Percentiles rank a stretch among this genome's conserved stretches.
Conservation (phyloP, 2,797 vertebrate genomes). For the Gymnodraco acuticeps region DNA sequence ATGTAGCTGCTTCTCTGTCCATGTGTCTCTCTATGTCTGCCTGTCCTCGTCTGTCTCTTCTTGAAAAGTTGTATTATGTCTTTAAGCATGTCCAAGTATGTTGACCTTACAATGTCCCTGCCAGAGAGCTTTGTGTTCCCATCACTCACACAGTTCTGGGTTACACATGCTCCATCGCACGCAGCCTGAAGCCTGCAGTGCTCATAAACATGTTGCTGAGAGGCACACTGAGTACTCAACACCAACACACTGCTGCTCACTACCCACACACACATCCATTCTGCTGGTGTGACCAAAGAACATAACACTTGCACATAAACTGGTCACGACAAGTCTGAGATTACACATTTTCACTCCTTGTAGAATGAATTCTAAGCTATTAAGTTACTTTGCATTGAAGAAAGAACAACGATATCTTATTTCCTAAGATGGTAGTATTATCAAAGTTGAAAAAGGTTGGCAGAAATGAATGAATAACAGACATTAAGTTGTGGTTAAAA, state of each 20-base stretch:
- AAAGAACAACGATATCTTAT: neutral
- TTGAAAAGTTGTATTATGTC: neutral
- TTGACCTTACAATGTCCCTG: constrained; percentile 15
- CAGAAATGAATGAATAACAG: neutral
- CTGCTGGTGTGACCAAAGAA: constrained; percentile 1
- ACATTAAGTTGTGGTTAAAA: neutral
- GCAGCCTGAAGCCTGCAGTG: constrained; percentile 2
- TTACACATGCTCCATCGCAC: constrained; percentile 10
- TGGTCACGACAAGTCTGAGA: neutral
- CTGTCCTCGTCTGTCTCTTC: neutral
- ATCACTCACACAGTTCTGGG: constrained; percentile 2
- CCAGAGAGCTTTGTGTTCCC: constrained; percentile 9
- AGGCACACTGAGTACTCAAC: neutral
- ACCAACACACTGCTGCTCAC: constrained; percentile 7
- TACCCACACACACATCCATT: constrained; percentile 3
- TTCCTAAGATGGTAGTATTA: neutral
- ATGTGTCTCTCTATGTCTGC: neutral
- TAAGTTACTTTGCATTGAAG: neutral
- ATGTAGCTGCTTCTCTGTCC: neutral
- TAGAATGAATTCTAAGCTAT: neutral
- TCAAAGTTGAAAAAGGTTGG: neutral
- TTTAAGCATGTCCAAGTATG: neutral
- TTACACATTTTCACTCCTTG: neutral
- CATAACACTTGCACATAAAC: neutral
- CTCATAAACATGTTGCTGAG: constrained; percentile 10